Conservation (phyloP, 2,888 invertebrate genomes). For the Patella ulyssiponensis region DNA sequence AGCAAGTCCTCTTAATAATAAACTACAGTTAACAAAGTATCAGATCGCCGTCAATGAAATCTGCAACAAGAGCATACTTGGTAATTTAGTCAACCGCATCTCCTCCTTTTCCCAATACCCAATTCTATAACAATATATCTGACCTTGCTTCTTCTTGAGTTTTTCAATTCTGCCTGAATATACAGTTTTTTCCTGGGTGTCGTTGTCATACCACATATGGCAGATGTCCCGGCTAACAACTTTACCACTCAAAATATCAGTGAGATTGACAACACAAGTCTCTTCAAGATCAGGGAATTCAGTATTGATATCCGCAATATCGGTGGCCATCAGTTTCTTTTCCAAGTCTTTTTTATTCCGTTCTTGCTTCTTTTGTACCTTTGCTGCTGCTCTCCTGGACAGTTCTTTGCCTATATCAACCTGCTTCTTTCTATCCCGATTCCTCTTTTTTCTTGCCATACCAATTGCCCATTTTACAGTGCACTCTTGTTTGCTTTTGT, state of each 20-base stretch:
- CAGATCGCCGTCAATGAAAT: slow-evolving; percentile 20
- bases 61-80: slow-evolving; percentile 22
- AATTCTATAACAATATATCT: not conserved
- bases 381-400: slow-evolving; percentile 1
- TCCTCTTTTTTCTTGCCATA: slow-evolving; percentile 20
- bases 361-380: slow-evolving; percentile 20
- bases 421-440: not conserved
- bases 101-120: slow-evolving; percentile 16
- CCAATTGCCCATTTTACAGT: slow-evolving; percentile 16
- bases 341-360: slow-evolving; percentile 22
- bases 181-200: not conserved
- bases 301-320: not conserved
- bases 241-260: slow-evolving; percentile 26
- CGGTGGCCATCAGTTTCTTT: not conserved
- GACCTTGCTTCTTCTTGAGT: slow-evolving; percentile 11
- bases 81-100: slow-evolving; percentile 25
- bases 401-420: slow-evolving; percentile 11
- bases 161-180: slow-evolving; percentile 20
- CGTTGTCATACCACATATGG: slow-evolving; percentile 25
- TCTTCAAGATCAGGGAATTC: not conserved
- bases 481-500: slow-evolving; percentile 15
- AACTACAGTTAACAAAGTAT: too few relatives aligned
- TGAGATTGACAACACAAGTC: not conserved
- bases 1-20: not conserved
- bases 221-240: slow-evolving; percentile 27